Percentiles rank a stretch among this genome's conserved stretches.
Evolutionary conservation across 2,888 invertebrate genomes (phyloP).

Genomic region (Meteorus cinctellus): DNA sequence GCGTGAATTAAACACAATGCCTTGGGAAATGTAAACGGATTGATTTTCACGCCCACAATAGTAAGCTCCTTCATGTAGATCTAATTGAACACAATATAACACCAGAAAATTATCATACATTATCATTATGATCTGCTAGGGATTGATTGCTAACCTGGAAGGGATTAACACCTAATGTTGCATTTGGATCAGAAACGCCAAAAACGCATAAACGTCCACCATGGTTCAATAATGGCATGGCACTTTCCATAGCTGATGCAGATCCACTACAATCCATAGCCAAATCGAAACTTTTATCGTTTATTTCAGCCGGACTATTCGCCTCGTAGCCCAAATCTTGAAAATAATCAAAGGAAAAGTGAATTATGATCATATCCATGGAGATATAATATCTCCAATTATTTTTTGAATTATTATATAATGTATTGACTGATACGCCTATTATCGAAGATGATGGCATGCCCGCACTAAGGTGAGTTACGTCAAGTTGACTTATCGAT

Average conservation of each 20-base stretch:
- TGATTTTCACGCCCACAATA: slow-evolving; percentile 80
- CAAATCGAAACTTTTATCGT: slow-evolving; percentile 77
- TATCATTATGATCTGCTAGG: neutral
- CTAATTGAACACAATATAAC: slow-evolving; percentile 67
- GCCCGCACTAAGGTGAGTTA: neutral
- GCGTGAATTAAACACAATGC: slow-evolving; percentile 79
- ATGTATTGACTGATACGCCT: neutral
- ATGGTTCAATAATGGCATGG: slow-evolving; percentile 75
- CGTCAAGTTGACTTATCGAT: neutral
- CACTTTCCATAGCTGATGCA: slow-evolving; percentile 81
- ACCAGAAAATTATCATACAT: slow-evolving; percentile 37
- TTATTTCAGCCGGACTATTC: slow-evolving; percentile 76
- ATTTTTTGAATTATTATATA: too few species aligned
- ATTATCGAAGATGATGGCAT: neutral
- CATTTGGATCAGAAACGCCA: slow-evolving; percentile 78
- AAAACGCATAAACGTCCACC: slow-evolving; percentile 82
- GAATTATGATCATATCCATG: too few species aligned
- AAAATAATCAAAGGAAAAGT: too few species aligned
- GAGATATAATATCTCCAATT: too few species aligned
- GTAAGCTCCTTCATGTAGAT: slow-evolving; percentile 80
- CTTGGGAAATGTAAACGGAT: slow-evolving; percentile 81
- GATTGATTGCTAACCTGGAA: slow-evolving; percentile 57
- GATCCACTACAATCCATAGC: slow-evolving; percentile 85
- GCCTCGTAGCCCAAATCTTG: slow-evolving; percentile 77
- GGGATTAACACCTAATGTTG: slow-evolving; percentile 71